Base-by-base conservation (phyloP, 2,797 vertebrate species). In the Halcyon chelicuti region DNA sequence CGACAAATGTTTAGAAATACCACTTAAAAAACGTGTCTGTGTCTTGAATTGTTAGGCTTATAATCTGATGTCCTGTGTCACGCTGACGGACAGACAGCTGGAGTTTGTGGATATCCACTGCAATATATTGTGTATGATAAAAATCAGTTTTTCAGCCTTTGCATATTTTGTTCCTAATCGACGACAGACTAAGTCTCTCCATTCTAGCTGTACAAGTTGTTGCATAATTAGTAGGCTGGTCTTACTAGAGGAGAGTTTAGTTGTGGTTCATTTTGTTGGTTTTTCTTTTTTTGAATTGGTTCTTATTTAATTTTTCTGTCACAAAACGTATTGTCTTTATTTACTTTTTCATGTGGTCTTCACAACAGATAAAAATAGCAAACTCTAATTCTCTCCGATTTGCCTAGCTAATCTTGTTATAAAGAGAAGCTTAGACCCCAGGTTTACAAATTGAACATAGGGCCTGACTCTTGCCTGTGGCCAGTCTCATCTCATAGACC, bases 321-420 rank as follows among this genome's bases (percentile, higher is more conserved):
- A 81, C 71, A 70, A 84, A 84, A 62, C 76, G 74, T 93, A 29
- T 79, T 86, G 39, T 91, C 47, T 83, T 63, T 67, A 80, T 83
- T 86, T 87, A 70, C 79, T 82, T 92, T 88, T 89, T 84, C 33
- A 19, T 52, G 65, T 65, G 66, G 29, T 42, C 61, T 77, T 88
- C 85, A 60, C 63, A 92, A 23, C n/a, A 86, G 72, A 66, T 89
- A 86, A 92, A 95, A 84, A 86, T 66, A 93, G 77, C 67, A 81
- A 96, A 77, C 77, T 78, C 73, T 12, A 46, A 5, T 88, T 94
- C 70, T 79, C 80, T 94, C 74, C 80, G 83, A 80, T 81, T 87
- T 95, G 81, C 70, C 39, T 94, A 44, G 60, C 91, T 96, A 47
- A 95, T 94, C 87, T 90, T 86, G 86, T 95, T 94, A 89, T 51